Base-by-base conservation (phyloP, 1,140 invertebrate genomes). In the Leptopilina boulardi region DNA sequence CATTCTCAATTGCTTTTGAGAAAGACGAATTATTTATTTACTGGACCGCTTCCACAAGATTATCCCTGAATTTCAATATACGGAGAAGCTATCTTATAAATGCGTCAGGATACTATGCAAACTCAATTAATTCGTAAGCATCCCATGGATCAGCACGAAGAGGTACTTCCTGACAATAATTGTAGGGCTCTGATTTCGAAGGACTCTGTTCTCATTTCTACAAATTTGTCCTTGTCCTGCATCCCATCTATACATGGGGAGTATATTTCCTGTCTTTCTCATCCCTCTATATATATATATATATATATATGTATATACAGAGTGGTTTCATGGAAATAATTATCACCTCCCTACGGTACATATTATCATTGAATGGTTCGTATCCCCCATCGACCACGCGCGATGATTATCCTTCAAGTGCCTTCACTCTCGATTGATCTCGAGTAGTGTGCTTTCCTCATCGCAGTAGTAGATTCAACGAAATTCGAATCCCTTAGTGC, bases 351-450 rank as follows among this genome's bases (percentile, higher is more conserved):
- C 56, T 26, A 15, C 56, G 56, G n/a, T 59, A 59, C 56, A 15
- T 21, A 59, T 26, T 59, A 21, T 59, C 56, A 30, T 59, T 59
- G 56, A 59, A 59, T 59, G 21, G 56, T 59, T 59, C 2, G 21
- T 2, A 56, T 56, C 54, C 19, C 54, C 21, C 56, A 59, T 21
- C 56, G 23, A 59, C 56, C 56, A 30, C 21, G 26, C 21, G 26
- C 26, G 56, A 59, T 59, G 56, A 59, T 59, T 59, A 30, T 59
- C 56, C 56, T 59, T 30, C 56, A 59, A 59, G 56, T 59, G 56
- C 56, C 56, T 59, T 26, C 56, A 59, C 56, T 59, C 23, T 59
- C 23, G 56, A 59, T 59, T 21, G 56, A 26, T 59, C 21, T 59
- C 56, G 15, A 59, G 56, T n/a, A n/a, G n/a, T n/a, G n/a, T 30